A percentile compares a stretch with the other conserved stretches of the same genome.
Conservation (phyloP, 2,888 invertebrate genomes). For the Thymelicus lineola region DNA sequence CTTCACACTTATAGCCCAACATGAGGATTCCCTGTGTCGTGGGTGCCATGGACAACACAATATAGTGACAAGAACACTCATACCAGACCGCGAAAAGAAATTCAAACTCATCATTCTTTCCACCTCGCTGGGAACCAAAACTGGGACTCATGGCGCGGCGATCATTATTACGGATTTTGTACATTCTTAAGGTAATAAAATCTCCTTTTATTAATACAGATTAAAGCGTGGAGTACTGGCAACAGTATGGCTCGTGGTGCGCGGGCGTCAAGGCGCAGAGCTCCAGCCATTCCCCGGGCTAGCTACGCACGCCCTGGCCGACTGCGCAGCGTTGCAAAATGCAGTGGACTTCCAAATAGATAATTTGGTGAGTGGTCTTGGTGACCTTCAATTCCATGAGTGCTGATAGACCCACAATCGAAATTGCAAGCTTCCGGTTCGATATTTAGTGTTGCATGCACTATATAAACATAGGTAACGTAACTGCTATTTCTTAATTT, state of each 20-base stretch:
- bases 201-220: conserved; percentile 47
- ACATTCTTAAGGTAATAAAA: too few species aligned
- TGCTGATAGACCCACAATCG: conserved; percentile 2
- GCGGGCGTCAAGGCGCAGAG: conserved; percentile 52
- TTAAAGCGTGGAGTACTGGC: conserved; percentile 88
- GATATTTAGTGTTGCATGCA: not conserved
- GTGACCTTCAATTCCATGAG: not conserved
- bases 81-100: too few species aligned
- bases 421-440: conserved; percentile 12
- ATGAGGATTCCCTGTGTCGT: too few species aligned
- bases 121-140: too few species aligned
- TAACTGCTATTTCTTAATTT: too few species aligned
- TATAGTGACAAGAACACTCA: too few species aligned
- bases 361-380: conserved; percentile 58
- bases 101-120: too few species aligned
- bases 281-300: conserved; percentile 87
- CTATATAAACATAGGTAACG: not conserved
- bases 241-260: conserved; percentile 82
- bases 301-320: conserved; percentile 87
- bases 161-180: too few species aligned
- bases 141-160: too few species aligned
- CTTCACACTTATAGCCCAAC: too few species aligned
- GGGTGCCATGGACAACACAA: too few species aligned
- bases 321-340: conserved; percentile 87
- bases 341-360: conserved; percentile 87